Evolutionary conservation across 1,140 invertebrate species (phyloP), one percentile per base, ranked within the genome.

Genomic region (Panagrolaimus sp.): DNA sequence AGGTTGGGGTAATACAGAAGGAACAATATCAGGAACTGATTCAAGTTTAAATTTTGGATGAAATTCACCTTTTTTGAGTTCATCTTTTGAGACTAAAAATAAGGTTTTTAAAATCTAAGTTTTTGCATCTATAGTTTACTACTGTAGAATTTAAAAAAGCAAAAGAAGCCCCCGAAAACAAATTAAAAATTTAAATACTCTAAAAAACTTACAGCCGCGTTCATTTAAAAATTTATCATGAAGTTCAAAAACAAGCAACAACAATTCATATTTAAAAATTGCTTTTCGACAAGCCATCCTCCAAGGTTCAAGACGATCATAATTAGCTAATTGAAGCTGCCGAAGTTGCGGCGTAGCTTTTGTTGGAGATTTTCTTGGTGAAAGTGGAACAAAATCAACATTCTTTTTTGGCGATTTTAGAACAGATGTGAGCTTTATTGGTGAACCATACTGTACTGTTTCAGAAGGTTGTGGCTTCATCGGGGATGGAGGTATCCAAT

Each of bases 31-130:
- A 58, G 52, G 15, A 12, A 58, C 52, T 10, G 10, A 26, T 12
- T 58, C 15, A 28, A 58, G 52, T 10, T 58, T 58, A 28, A 58
- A 58, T n/a, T 58, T 58, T 58, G 14, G 14, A 14, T 58, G 52
- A 28, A 58, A 58, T 58, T 58, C 10, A n/a, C 52, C 52, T n/a
- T 58, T 21, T 8, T 10, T 10, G 17, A 58, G 21, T 12, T 58
- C 52, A 28, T 14, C 21, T 26, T 17, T 17, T n/a, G 21, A 21
- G 17, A n/a, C 52, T 58, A 21, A 58, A 38, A 38, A 38, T 2
- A 38, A n/a, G n/a, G n/a, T n/a, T n/a, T n/a, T n/a, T n/a, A n/a
- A n/a, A n/a, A n/a, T n/a, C n/a, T n/a, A n/a, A n/a, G n/a, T n/a
- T n/a, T n/a, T n/a, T n/a, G n/a, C n/a, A n/a, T n/a, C n/a, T n/a